phyloP scores from a whole-genome alignment of 2,797 vertebrate genomes.

The Galago senegalensis region DNA sequence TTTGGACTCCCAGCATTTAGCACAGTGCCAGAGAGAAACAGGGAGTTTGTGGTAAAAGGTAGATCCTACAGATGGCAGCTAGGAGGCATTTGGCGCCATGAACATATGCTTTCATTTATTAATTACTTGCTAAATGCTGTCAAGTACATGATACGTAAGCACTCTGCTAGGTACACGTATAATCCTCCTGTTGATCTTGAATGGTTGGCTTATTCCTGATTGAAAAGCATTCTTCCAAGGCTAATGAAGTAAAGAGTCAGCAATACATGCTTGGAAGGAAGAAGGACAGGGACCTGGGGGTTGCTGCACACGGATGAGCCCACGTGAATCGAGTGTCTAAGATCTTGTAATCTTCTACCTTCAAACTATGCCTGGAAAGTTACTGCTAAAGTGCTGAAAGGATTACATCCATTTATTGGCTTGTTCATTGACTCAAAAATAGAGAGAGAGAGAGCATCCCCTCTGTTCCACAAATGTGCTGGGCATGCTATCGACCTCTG shows the following conservation, averaged over 20 bases:
- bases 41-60: background rate
- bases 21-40: background rate
- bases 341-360: background rate
- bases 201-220: background rate
- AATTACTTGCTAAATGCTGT: background rate
- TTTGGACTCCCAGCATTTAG: background rate
- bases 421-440: background rate
- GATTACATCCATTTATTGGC: background rate
- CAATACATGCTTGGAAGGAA: background rate
- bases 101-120: background rate
- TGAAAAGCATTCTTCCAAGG: background rate
- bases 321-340: background rate
- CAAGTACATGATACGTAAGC: background rate
- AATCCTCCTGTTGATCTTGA: background rate
- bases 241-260: background rate
- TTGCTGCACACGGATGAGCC: background rate
- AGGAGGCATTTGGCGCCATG: background rate
- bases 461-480: background rate
- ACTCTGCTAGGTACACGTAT: background rate
- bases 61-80: background rate
- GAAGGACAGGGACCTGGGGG: background rate
- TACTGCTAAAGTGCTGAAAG: background rate
- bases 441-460: background rate
- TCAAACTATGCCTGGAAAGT: background rate
- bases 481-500: background rate